Evolutionary conservation across 2,888 invertebrate genomes (phyloP).

Genomic region (Leptinotarsa peninsularis): DNA sequence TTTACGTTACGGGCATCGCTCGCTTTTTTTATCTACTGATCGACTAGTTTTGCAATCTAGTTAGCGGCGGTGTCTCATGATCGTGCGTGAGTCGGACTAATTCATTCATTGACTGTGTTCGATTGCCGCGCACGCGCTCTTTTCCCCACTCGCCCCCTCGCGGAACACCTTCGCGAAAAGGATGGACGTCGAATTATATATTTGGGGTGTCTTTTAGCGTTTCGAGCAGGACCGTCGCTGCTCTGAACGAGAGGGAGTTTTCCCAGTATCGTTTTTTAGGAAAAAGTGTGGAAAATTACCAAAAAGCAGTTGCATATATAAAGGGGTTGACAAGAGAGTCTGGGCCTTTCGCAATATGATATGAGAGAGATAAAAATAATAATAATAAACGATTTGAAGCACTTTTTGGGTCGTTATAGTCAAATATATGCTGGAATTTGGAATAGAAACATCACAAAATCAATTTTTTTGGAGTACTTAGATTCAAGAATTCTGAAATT

Average conservation of each 20-base stretch:
- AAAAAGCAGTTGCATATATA: too few species aligned
- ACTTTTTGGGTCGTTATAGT: too few species aligned
- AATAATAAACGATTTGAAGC: too few species aligned
- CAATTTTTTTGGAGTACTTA: too few species aligned
- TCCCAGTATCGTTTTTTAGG: too few species aligned
- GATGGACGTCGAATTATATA: conserved; percentile 9
- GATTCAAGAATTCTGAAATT: too few species aligned
- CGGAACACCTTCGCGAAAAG: conserved; percentile 30
- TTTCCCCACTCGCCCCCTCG: conserved; percentile 30
- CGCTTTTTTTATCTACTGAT: conserved; percentile 33
- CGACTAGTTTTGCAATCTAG: conserved; percentile 30
- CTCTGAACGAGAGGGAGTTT: background rate
- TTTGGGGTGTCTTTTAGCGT: conserved; percentile 18
- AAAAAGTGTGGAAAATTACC: too few species aligned
- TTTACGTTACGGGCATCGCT: conserved; percentile 22
- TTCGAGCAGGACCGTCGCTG: background rate
- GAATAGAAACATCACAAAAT: too few species aligned
- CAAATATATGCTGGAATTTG: too few species aligned
- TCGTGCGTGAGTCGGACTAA: conserved; percentile 36
- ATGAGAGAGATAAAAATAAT: too few species aligned
- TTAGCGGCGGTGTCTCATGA: conserved; percentile 18
- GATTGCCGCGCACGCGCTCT: conserved; percentile 35
- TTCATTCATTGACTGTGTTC: conserved; percentile 43
- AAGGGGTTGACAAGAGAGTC: too few species aligned
- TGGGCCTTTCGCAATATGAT: too few species aligned